Evolutionary conservation across 2,113 vertebrate genomes (phyloP).

Genomic region (Uria lomvia): DNA sequence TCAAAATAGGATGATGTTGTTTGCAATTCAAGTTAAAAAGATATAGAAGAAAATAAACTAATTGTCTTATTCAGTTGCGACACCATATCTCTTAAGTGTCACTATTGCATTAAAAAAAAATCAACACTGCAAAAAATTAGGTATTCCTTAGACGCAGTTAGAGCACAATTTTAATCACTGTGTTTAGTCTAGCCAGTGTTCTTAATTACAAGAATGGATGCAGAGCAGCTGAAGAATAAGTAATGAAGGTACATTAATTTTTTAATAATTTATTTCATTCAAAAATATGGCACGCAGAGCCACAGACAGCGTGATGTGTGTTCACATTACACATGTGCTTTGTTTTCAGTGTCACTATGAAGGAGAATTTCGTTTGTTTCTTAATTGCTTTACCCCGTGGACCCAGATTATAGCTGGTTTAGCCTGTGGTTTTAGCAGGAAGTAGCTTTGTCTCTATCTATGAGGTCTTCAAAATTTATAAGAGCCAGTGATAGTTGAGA

Average conservation of each 20-base stretch:
- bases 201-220: slow-evolving; percentile 43
- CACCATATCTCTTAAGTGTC: not conserved
- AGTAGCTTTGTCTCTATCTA: not conserved
- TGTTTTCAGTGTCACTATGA: slow-evolving; percentile 2
- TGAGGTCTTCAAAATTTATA: not conserved
- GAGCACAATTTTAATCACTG: not conserved
- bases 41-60: not conserved
- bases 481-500: not conserved
- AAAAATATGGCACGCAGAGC: not conserved
- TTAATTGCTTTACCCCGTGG: not conserved
- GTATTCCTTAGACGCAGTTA: not conserved
- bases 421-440: not conserved
- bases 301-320: not conserved
- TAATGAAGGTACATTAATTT: slow-evolving; percentile 24
- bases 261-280: slow-evolving; percentile 38
- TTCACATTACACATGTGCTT: not conserved
- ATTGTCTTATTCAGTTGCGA: not conserved
- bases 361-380: not conserved
- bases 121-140: not conserved
- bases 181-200: slow-evolving; percentile 17
- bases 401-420: not conserved
- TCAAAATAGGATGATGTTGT: not conserved
- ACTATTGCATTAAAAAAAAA: not conserved
- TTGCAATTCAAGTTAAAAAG: not conserved
- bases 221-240: slow-evolving; percentile 27